phyloP scores from a whole-genome alignment of 2,888 invertebrate species.

The Campaea margaritaria region DNA sequence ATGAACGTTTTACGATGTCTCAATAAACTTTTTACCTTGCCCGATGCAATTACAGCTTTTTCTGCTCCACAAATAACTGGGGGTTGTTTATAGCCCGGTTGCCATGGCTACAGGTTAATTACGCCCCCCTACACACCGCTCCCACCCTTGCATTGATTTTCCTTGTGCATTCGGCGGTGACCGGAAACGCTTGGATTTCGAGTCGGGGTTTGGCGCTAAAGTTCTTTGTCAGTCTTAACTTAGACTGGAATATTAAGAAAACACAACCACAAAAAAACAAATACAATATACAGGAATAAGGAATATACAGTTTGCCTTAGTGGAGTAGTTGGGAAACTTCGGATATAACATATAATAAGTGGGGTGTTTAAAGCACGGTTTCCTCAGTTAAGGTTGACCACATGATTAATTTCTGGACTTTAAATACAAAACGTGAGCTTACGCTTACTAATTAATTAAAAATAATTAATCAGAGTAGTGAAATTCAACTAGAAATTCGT shows the following conservation, averaged over 20 bases:
- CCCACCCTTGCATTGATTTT: constrained; percentile 31
- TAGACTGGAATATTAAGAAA: not conserved
- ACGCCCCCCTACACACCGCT: constrained; percentile 10
- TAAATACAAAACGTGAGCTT: too few relatives aligned
- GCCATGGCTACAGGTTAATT: constrained; percentile 35
- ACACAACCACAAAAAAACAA: too few relatives aligned
- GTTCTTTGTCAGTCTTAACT: not conserved
- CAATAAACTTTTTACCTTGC: constrained; percentile 20
- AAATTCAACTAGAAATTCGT: too few relatives aligned
- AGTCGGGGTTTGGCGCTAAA: constrained; percentile 11
- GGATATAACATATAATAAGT: too few relatives aligned
- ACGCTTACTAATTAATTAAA: too few relatives aligned
- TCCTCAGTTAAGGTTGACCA: too few relatives aligned
- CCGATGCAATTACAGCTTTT: constrained; percentile 27
- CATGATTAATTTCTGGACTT: too few relatives aligned
- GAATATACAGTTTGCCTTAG: too few relatives aligned
- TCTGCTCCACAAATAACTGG: constrained; percentile 21
- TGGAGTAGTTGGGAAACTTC: too few relatives aligned
- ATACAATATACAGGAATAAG: too few relatives aligned
- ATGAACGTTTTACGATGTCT: constrained; percentile 18
- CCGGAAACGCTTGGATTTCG: constrained; percentile 9
- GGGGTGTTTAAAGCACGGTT: too few relatives aligned
- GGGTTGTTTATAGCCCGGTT: constrained; percentile 32
- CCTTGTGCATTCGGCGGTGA: constrained; percentile 22
- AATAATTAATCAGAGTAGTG: too few relatives aligned